Evolutionary conservation across 2,797 vertebrate genomes (phyloP).

Genomic region (Anguilla obscura): DNA sequence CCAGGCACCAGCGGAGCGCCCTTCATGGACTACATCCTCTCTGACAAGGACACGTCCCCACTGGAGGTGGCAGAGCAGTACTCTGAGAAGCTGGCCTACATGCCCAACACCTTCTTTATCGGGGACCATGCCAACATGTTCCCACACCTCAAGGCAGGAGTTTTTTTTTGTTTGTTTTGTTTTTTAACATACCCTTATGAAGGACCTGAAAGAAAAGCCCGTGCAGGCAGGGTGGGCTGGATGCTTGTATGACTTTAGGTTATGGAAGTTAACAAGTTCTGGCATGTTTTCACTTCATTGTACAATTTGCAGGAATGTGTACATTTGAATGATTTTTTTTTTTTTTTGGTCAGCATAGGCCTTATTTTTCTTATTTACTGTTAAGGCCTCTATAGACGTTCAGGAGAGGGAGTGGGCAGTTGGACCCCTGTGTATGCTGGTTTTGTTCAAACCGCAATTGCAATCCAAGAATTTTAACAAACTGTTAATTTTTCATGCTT

Average conservation of each 20-base stretch:
- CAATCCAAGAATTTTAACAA: too few relatives aligned
- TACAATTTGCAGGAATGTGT: neutral
- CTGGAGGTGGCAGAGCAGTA: slow-evolving; percentile 93
- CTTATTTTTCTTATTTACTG: neutral
- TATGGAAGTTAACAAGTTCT: neutral
- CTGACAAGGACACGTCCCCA: slow-evolving; percentile 95
- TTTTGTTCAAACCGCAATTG: too few relatives aligned
- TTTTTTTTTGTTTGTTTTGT: neutral
- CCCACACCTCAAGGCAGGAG: slow-evolving; percentile 91
- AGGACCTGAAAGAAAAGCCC: neutral
- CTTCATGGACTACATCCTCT: slow-evolving; percentile 98
- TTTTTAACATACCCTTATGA: neutral
- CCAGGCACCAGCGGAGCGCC: slow-evolving; percentile 96
- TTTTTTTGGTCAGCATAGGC: neutral
- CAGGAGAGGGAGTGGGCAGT: too few relatives aligned
- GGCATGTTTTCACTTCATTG: neutral
- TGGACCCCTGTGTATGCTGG: too few relatives aligned
- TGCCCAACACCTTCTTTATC: slow-evolving; percentile 98
- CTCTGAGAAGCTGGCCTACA: slow-evolving; percentile 97
- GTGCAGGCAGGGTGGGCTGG: neutral
- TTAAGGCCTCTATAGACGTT: too few relatives aligned
- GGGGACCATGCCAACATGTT: slow-evolving; percentile 99
- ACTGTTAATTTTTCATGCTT: too few relatives aligned
- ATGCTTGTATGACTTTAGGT: neutral
- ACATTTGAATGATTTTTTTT: neutral